These are phyloP conservation scores for Apostichopus parvimensis DNA, from an alignment of 35 echinoderm and acorn worm genomes.

Conservation along the genomic window DNA sequence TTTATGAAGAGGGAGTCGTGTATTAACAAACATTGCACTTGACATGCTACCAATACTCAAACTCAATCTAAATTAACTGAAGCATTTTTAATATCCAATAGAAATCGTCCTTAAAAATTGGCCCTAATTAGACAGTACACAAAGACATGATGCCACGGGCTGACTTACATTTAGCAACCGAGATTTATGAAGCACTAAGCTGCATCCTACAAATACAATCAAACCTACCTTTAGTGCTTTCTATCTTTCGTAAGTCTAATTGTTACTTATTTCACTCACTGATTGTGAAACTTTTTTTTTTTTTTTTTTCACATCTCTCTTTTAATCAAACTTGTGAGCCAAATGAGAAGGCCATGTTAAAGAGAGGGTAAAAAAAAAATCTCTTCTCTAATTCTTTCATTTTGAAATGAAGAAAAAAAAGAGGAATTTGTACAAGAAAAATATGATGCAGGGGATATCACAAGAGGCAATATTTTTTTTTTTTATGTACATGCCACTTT, in stretches of 20 bases:
- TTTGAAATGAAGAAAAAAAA: not conserved
- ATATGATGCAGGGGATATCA: not conserved
- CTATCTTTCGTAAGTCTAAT: not conserved
- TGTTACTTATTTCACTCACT: constrained; percentile 10
- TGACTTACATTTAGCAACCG: constrained; percentile 33
- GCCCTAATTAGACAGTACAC: constrained; percentile 42
- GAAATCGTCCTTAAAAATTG: constrained; percentile 52
- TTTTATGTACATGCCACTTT: not conserved
- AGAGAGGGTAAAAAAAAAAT: not conserved
- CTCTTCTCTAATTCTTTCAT: not conserved
- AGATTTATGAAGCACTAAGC: constrained; percentile 29
- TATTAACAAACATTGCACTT: constrained; percentile 50
- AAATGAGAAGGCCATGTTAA: not conserved
- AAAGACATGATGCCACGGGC: constrained; percentile 36
- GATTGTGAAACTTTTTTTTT: not conserved
- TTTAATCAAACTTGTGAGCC: constrained; percentile 1
- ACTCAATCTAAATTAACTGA: constrained; percentile 54
- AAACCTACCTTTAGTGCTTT: not conserved
- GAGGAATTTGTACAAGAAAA: not conserved
- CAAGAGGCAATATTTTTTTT: not conserved
- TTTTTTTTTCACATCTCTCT: constrained; percentile 10
- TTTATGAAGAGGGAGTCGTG: constrained; percentile 1
- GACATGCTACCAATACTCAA: constrained; percentile 50
- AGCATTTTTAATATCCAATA: constrained; percentile 66
- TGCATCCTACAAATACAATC: not conserved